A percentile compares a stretch with the other conserved stretches of the same genome.
These are phyloP conservation scores for Tryphoninae sp. DNA, from an alignment of 2,888 invertebrate species.

Conservation along the genomic window DNA sequence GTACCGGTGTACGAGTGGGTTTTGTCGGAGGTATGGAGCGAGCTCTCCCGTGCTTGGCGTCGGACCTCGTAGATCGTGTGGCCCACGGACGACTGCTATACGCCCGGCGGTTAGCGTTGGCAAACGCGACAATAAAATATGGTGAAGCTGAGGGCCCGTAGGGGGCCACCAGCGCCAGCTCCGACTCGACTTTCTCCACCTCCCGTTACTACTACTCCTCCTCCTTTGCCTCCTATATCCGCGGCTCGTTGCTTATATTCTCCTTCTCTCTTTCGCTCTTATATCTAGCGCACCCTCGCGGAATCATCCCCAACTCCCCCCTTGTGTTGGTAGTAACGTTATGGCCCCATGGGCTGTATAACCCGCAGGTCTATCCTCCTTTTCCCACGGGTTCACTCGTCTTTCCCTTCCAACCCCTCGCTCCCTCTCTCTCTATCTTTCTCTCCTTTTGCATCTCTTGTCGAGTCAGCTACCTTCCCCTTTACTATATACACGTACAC, in stretches of 20 bases:
- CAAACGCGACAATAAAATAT: constrained; percentile 80
- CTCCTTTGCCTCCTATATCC: constrained; percentile 1
- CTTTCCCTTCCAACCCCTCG: constrained; percentile 39
- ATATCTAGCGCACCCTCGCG: constrained; percentile 44
- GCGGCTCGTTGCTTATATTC: constrained; percentile 39
- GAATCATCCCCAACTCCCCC: constrained; percentile 41
- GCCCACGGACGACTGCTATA: constrained; percentile 48
- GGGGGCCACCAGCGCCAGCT: constrained; percentile 69
- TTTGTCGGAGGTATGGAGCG: not conserved
- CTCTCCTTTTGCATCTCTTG: constrained; percentile 50
- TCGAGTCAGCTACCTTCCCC: constrained; percentile 60
- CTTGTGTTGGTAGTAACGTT: constrained; percentile 5
- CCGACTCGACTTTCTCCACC: constrained; percentile 68
- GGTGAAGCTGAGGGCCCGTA: constrained; percentile 70
- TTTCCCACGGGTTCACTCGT: constrained; percentile 67
- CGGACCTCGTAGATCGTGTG: constrained; percentile 59
- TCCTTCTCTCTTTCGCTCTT: constrained; percentile 35
- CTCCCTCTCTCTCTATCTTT: constrained; percentile 58
- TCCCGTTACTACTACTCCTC: constrained; percentile 30
- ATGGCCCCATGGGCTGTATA: constrained; percentile 45
- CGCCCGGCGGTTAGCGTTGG: constrained; percentile 77
- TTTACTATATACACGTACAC: not conserved
- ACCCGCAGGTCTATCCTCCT: constrained; percentile 39
- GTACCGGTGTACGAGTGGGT: not conserved
- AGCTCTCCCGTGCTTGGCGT: constrained; percentile 19